Conservation (phyloP, 1,140 invertebrate genomes). For the Aphis gossypii region DNA sequence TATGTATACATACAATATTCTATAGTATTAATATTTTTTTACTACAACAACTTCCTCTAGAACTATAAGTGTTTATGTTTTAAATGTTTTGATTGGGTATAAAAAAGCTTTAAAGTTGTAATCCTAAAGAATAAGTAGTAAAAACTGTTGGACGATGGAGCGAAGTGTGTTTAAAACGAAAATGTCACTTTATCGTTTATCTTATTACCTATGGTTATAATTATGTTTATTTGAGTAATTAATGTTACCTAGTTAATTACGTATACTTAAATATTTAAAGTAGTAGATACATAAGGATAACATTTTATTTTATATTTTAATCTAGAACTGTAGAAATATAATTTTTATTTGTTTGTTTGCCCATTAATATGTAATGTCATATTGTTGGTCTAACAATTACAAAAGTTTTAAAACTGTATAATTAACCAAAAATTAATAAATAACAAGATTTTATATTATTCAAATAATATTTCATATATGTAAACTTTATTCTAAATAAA, state of each 20-base stretch:
- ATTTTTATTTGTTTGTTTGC: background rate
- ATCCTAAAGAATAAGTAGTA: background rate
- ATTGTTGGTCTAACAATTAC: background rate
- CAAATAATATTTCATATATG: background rate
- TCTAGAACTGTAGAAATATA: background rate
- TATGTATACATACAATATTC: background rate
- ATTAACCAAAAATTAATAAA: background rate
- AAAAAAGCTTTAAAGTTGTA: background rate
- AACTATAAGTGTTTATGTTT: background rate
- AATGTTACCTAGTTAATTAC: background rate
- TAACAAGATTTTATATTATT: background rate
- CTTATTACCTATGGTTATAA: background rate
- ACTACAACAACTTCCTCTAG: background rate
- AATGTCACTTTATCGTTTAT: background rate
- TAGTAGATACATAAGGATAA: background rate
- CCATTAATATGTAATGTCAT: background rate
- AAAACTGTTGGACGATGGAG: background rate
- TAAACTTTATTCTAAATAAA: background rate
- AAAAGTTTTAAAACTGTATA: background rate
- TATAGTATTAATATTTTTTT: background rate
- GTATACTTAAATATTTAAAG: background rate
- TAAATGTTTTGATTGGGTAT: background rate
- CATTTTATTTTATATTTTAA: background rate
- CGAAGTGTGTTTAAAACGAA: slow-evolving; percentile 5
- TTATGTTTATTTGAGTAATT: background rate